Evolutionary conservation across 2,888 invertebrate species (phyloP).

Genomic region (Dasypolia templi): DNA sequence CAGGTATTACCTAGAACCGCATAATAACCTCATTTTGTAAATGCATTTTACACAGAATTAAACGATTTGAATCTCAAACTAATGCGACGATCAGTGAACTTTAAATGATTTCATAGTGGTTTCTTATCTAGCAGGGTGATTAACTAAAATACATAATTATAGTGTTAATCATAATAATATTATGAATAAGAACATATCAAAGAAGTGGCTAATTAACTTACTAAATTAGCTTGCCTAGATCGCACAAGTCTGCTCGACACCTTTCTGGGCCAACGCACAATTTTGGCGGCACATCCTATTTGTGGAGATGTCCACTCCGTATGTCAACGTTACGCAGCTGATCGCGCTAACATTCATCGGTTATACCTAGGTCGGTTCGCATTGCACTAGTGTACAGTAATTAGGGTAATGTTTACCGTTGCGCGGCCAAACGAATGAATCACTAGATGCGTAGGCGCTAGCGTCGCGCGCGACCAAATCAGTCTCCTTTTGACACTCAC

Average conservation of each 20-base stretch:
- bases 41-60: conserved; percentile 14
- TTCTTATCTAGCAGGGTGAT: conserved; percentile 18
- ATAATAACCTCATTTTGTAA: conserved; percentile 28
- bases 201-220: conserved; percentile 18
- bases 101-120: conserved; percentile 2
- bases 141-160: conserved; percentile 33
- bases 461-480: conserved; percentile 80
- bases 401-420: conserved; percentile 87
- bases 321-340: conserved; percentile 53
- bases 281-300: conserved; percentile 29
- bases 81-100: conserved; percentile 1
- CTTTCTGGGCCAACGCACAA: conserved; percentile 24
- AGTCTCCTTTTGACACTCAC: conserved; percentile 79
- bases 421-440: conserved; percentile 86
- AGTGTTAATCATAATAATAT: conserved; percentile 33
- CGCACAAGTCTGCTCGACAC: conserved; percentile 1
- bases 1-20: conserved; percentile 28
- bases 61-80: conserved; percentile 9
- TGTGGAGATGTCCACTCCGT: conserved; percentile 35
- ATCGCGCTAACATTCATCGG: conserved; percentile 57
- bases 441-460: conserved; percentile 85
- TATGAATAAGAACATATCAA: conserved; percentile 25
- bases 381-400: conserved; percentile 77
- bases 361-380: conserved; percentile 69
- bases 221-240: conserved; percentile 3